Percentiles rank a stretch among this genome's conserved stretches.
Evolutionary conservation across 23 tunicate genomes (phyloP).

Genomic region (Diplosoma virens): DNA sequence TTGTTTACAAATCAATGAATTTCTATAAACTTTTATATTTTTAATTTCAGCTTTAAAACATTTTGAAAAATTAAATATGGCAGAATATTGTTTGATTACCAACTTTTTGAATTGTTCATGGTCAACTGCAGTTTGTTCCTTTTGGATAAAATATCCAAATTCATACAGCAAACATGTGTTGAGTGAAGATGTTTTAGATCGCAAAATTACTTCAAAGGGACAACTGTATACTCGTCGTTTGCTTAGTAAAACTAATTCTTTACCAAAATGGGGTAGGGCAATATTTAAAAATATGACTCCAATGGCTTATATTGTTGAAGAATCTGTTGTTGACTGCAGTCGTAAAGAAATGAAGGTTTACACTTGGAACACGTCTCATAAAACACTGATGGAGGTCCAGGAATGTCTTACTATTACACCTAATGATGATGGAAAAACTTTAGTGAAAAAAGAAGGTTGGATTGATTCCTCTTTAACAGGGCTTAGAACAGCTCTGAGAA

Average conservation of each 20-base stretch:
- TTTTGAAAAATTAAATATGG: neutral
- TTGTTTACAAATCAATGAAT: too few species aligned
- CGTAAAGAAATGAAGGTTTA: constrained; percentile 46
- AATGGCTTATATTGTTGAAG: constrained; percentile 53
- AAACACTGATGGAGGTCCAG: constrained; percentile 56
- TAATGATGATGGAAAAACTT: constrained; percentile 8
- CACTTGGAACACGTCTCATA: constrained; percentile 69
- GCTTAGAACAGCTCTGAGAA: constrained; percentile 46
- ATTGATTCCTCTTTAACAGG: constrained; percentile 70
- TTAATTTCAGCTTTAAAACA: too few species aligned
- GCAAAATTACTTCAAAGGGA: constrained; percentile 30
- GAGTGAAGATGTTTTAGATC: constrained; percentile 68
- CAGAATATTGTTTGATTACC: constrained; percentile 28
- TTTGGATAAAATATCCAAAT: constrained; percentile 91
- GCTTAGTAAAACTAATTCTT: constrained; percentile 66
- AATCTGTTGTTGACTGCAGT: constrained; percentile 57
- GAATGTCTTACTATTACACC: constrained; percentile 34
- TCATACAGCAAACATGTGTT: constrained; percentile 63
- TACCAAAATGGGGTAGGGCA: constrained; percentile 70
- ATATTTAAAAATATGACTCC: constrained; percentile 43
- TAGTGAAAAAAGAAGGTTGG: constrained; percentile 63
- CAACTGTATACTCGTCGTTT: constrained; percentile 63
- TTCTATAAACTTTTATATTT: too few species aligned
- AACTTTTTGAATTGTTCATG: constrained; percentile 54
- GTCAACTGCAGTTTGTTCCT: constrained; percentile 60